Conservation (phyloP, 1,140 invertebrate species). For the Holcopasites calliopsidis region DNA sequence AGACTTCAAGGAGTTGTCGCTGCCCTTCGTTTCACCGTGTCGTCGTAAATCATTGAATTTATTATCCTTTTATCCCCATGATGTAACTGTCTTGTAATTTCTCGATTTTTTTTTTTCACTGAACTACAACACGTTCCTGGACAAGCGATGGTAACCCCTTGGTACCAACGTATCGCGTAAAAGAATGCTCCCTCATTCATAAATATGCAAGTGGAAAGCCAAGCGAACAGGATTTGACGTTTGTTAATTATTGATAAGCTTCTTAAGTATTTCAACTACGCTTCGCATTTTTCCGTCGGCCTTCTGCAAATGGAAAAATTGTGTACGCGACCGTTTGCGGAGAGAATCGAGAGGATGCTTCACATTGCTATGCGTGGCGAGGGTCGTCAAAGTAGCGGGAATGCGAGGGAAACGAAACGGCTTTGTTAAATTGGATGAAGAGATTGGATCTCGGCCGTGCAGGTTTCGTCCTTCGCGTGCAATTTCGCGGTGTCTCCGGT, state of each 20-base stretch:
- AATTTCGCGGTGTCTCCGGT: neutral
- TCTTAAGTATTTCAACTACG: too few relatives aligned
- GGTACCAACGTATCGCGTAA: too few relatives aligned
- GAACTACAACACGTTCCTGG: too few relatives aligned
- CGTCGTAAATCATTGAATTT: constrained; percentile 4
- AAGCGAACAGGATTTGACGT: too few relatives aligned
- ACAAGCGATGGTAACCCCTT: too few relatives aligned
- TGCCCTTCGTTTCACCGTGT: neutral
- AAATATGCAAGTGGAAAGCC: too few relatives aligned
- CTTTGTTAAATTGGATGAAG: neutral
- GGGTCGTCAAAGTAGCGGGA: too few relatives aligned
- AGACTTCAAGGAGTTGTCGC: neutral
- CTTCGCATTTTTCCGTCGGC: too few relatives aligned
- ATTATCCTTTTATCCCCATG: constrained; percentile 11
- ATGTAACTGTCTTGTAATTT: neutral
- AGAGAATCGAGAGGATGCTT: neutral
- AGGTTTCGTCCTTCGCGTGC: constrained; percentile 10
- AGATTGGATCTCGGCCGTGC: neutral
- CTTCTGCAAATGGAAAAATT: too few relatives aligned
- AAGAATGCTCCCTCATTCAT: too few relatives aligned
- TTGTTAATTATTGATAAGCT: too few relatives aligned
- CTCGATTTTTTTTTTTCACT: neutral
- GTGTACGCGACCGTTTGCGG: neutral
- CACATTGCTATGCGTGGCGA: neutral
- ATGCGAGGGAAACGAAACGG: neutral